Base-by-base conservation (phyloP, 2,113 vertebrate species). In the Siniperca chuatsi region DNA sequence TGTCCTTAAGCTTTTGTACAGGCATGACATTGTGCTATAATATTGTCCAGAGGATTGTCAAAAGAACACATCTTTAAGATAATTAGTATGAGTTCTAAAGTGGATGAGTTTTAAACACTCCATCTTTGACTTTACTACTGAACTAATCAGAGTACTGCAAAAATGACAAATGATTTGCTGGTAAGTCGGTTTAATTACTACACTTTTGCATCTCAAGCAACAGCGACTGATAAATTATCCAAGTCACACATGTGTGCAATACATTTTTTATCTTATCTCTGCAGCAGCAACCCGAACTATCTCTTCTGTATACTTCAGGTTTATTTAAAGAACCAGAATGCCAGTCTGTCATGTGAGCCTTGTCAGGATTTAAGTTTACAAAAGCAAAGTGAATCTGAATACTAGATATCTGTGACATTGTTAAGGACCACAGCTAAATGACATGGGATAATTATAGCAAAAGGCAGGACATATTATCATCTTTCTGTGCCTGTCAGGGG, bases 401-500 rank as follows among this genome's bases (percentile, higher is more conserved):
- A 55, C 44, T 29, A 25, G 23, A 79, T 77, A 72, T 84, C 7
- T 61, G 10, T 74, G 75, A 75, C 71, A 64, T 44, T 77, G 42
- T 66, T 69, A 25, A 84, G 44, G 37, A 50, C 60, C 37, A 46
- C 21, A 57, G 55, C 73, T 75, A 81, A 89, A 88, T 82, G 83
- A 76, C 68, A 70, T 0, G 1, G 44, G 62, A 75, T 87, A 88
- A 87, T 90, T 85, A 84, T 81, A 68, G 81, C 54, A 93, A 83
- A 82, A 79, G 71, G 61, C 40, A 20, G 75, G 66, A 75, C 65
- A 73, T 88, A 83, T 84, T 76, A 86, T 79, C 60, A 85, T 88
- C 72, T 81, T 86, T 87, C 71, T 83, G 60, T 54, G 79, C 61
- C 72, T 91, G 83, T 86, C 85, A 89, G 81, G 77, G 81, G 67